Base-by-base conservation (phyloP, 2,113 vertebrate genomes). In the Microcebus murinus region DNA sequence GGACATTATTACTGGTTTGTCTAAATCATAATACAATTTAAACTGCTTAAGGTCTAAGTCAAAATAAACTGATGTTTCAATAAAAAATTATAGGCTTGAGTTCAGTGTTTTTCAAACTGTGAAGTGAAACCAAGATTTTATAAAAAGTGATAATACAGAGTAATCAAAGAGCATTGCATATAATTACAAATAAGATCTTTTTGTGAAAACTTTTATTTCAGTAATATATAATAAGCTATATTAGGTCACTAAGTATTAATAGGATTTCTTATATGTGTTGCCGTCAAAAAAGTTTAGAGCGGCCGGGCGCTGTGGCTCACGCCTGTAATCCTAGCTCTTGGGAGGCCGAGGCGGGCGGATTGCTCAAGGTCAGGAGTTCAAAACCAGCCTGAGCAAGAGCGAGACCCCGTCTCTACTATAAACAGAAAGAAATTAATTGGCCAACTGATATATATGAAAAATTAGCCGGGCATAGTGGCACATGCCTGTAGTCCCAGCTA, bases 61-160 rank as follows among this genome's bases (percentile, higher is more conserved):
- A 89, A 98, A 94, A 95, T 68, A 4, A 94, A 92, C 29, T 65
- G 50, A 70, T 34, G 50, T 90, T 96, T 95, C 34, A 81, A 77
- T 59, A 27, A 83, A 96, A 65, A 90, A 92, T 55, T 65, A 90
- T 1, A 87, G 39, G 1, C 31, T 81, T 52, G 50, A 36, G 4
- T 82, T 95, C 45, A 74, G 50, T 85, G 76, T 84, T 95, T 91
- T 94, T 50, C 52, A 95, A 89, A 96, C 11, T 80, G 4, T 74
- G 29, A 34, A 17, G 18, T 83, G 8, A 93, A 92, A 95, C 23
- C 57, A 93, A 1, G 29, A 95, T 86, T 93, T 68, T 50, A 82
- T 87, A 84, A 92, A 92, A 95, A 92, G 59, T 50, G 17, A 79
- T 82, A 93, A 79, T 2, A 92, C 21, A 89, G 93, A 86, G 25